Conservation (phyloP, 2,888 invertebrate species). For the Campoplex nolae region DNA sequence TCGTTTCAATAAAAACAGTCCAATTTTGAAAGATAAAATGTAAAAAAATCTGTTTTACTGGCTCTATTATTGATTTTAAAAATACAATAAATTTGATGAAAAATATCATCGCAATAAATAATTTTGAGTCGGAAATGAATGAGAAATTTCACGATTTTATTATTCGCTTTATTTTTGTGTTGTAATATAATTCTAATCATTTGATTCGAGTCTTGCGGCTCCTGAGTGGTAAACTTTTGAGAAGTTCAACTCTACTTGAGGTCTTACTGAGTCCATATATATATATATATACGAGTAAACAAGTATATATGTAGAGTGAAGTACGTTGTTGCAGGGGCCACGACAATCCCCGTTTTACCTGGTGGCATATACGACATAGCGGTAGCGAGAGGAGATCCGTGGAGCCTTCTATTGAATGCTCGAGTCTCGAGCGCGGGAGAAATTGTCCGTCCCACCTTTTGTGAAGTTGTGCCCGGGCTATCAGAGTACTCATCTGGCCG, state of each 20-base stretch:
- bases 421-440: slow-evolving; percentile 69
- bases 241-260: not conserved
- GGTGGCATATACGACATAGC: slow-evolving; percentile 38
- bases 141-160: too few species aligned
- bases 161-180: not conserved
- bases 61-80: not conserved
- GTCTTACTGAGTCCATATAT: not conserved
- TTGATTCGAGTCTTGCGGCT: not conserved
- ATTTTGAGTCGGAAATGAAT: too few species aligned
- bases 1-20: too few species aligned
- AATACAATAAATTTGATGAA: not conserved
- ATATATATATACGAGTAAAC: not conserved
- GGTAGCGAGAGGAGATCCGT: slow-evolving; percentile 51
- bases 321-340: slow-evolving; percentile 54
- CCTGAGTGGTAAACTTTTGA: not conserved
- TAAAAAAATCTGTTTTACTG: too few species aligned
- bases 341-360: slow-evolving; percentile 71
- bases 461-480: slow-evolving; percentile 66
- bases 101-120: not conserved
- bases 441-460: slow-evolving; percentile 71
- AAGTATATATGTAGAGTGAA: not conserved
- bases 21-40: too few species aligned
- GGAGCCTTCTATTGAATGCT: slow-evolving; percentile 48
- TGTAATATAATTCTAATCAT: not conserved
- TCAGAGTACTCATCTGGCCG: slow-evolving; percentile 71